These are phyloP conservation scores for Eulimnadia texana DNA, from an alignment of 1,140 invertebrate genomes.

Conservation along the genomic window DNA sequence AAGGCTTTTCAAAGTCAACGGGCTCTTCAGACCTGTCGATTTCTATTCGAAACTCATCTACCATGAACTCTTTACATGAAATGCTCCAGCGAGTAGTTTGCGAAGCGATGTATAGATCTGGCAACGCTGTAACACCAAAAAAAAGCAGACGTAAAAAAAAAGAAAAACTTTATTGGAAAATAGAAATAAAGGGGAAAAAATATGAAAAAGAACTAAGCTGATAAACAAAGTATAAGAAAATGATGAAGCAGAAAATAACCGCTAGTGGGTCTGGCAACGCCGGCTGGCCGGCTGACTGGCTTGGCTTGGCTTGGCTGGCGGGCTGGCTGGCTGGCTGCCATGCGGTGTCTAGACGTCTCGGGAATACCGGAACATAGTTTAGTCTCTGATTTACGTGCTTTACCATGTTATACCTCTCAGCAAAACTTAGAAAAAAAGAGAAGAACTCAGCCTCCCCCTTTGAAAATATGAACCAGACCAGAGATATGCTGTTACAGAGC, in stretches of 20 bases:
- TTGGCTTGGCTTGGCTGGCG: too few species aligned
- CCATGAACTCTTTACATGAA: not conserved
- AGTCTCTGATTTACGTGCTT: not conserved
- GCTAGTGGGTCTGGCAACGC: not conserved
- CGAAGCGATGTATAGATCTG: not conserved
- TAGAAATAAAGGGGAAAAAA: not conserved
- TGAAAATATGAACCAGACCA: too few species aligned
- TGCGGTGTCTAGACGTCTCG: not conserved
- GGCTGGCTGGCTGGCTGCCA: not conserved
- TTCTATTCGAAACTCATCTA: not conserved
- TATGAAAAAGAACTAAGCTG: not conserved
- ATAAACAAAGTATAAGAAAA: not conserved
- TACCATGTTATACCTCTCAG: not conserved
- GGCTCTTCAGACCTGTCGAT: not conserved
- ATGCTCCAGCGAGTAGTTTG: not conserved
- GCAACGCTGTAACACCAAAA: not conserved
- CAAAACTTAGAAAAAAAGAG: too few species aligned
- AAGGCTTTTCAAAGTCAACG: not conserved
- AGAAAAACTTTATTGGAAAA: not conserved
- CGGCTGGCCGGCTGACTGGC: too few species aligned
- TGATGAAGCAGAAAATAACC: not conserved
- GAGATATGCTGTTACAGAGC: too few species aligned
- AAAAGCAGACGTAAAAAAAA: not conserved
- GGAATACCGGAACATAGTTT: not conserved
- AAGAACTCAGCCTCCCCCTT: too few species aligned